These are phyloP conservation scores for Phrynocephalus guinanensis DNA, from an alignment of 2,797 vertebrate genomes.

Conservation along the genomic window DNA sequence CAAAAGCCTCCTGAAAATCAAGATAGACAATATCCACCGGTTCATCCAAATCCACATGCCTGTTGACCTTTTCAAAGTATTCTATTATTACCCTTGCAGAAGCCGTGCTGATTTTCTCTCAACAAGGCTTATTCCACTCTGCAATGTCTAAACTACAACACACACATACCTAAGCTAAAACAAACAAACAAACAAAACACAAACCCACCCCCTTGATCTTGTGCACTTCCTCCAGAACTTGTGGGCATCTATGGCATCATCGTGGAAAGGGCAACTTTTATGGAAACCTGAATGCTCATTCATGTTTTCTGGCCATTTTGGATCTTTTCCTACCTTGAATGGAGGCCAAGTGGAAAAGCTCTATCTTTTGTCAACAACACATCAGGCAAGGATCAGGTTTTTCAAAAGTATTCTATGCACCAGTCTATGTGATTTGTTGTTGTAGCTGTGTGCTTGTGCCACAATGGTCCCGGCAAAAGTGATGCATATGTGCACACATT, in stretches of 20 bases:
- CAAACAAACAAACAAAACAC: background rate
- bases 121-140: background rate
- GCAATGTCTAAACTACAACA: background rate
- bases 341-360: background rate
- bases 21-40: no score
- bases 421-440: background rate
- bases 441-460: background rate
- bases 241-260: background rate
- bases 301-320: background rate
- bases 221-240: background rate
- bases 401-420: background rate
- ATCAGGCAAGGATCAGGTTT: background rate
- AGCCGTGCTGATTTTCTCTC: no score
- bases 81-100: no score
- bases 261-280: background rate
- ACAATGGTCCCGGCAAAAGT: background rate
- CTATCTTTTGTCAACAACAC: no score
- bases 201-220: background rate
- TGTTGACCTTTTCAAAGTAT: no score
- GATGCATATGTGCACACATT: background rate
- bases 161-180: background rate
- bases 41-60: no score
- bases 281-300: background rate
- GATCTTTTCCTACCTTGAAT: background rate
- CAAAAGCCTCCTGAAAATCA: no score